A percentile compares a stretch with the other conserved stretches of the same genome.
phyloP scores from a whole-genome alignment of 2,888 invertebrate genomes.

The Onchidella celtica region DNA sequence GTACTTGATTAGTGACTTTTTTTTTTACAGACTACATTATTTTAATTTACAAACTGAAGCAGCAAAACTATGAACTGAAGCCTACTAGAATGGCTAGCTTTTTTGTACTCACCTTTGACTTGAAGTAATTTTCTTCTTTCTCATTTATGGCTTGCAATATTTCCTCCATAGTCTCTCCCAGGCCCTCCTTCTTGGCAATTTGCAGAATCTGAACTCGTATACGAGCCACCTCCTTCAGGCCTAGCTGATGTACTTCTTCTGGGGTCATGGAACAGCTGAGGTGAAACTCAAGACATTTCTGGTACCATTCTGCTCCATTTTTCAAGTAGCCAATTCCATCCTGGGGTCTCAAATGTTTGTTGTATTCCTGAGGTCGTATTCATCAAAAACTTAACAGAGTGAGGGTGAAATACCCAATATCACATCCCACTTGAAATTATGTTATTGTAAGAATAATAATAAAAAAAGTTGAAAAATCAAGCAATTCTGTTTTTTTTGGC shows the following conservation, averaged over 20 bases:
- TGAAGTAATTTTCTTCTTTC: constrained; percentile 67
- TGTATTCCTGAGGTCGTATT: constrained; percentile 66
- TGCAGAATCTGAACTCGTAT: constrained; percentile 64
- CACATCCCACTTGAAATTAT: too few relatives aligned
- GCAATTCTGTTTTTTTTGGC: too few relatives aligned
- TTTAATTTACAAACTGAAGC: neutral
- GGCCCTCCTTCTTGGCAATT: constrained; percentile 54
- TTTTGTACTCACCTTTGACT: constrained; percentile 17
- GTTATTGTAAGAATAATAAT: too few relatives aligned
- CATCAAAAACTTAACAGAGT: too few relatives aligned
- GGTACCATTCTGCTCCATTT: constrained; percentile 69
- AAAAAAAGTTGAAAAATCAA: too few relatives aligned
- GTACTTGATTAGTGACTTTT: too few relatives aligned
- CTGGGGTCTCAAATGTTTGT: constrained; percentile 59
- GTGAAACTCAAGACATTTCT: constrained; percentile 71
- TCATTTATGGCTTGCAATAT: constrained; percentile 38
- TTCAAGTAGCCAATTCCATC: constrained; percentile 70
- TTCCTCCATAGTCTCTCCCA: constrained; percentile 35
- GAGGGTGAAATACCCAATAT: too few relatives aligned
- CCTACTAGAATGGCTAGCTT: neutral
- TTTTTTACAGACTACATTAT: neutral
- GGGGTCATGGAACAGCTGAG: constrained; percentile 67
- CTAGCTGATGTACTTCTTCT: constrained; percentile 74
- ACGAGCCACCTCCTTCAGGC: constrained; percentile 72
- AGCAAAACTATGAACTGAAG: neutral